Base-by-base conservation (phyloP, 2,888 invertebrate species). In the Ophion costatus region DNA sequence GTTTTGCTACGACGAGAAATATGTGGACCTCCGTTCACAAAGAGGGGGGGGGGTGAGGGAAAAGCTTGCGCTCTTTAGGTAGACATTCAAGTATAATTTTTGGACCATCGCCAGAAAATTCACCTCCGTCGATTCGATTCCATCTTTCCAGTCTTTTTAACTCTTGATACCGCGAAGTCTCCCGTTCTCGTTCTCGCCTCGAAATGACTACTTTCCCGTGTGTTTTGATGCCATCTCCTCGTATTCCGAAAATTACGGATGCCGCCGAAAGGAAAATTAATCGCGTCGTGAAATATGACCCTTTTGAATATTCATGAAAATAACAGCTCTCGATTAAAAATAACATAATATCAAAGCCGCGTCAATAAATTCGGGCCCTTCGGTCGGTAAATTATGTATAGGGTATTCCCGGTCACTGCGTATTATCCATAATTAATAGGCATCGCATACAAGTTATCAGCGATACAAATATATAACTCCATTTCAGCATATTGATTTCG, bases 101-200 rank as follows among this genome's bases (percentile, higher is more conserved):
- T 85, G 84, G 84, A 85, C 20, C 56, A 9, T 10, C 57, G 84
- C 82, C 84, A 85, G 76, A 66, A 85, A 79, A 79, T 84, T 76
- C 84, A 71, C 75, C 71, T 73, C 71, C 61, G 82, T 66, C 7
- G 56, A 79, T 82, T 71, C 71, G 61, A 71, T 82, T 71, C 78
- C 67, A 24, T 78, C 66, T 63, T 76, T 82, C 24, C 71, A 61
- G 66, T 57, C 33, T n/a, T 78, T 74, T 86, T 66, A 76, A 67
- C 70, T 82, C 82, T 88, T 87, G 84, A 84, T 84, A 83, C 89
- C 88, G 88, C 89, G 88, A 89, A 90, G 86, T 87, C 87, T 45
- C 45, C 14, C 24, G 33, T 24, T 69, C 45, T 70, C 17, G 20
- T 29, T 61, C 33, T 45, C 51, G 20, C 59, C 42, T 17, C 24